Percentiles rank a stretch among this genome's conserved stretches.
Evolutionary conservation across 2,888 invertebrate species (phyloP).

Genomic region (Tetragonisca angustula): DNA sequence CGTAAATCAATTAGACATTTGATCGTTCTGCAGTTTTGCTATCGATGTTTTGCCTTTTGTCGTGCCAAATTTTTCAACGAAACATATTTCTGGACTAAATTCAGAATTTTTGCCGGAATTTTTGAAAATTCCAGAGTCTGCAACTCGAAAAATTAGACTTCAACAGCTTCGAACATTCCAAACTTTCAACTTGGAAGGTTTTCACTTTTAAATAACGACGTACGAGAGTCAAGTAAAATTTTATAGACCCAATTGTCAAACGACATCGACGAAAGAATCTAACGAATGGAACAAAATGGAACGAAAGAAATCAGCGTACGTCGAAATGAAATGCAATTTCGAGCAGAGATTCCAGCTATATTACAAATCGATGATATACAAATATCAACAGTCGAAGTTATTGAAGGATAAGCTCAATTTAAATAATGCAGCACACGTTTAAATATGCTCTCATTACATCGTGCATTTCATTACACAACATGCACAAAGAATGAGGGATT

Average conservation of each 20-base stretch:
- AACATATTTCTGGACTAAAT: too few relatives aligned
- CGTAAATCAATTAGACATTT: not conserved
- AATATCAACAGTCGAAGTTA: not conserved
- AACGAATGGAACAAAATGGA: not conserved
- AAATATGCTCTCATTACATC: not conserved
- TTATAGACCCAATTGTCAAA: too few relatives aligned
- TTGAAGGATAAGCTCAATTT: not conserved
- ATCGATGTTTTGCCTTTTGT: not conserved
- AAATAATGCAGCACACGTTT: not conserved
- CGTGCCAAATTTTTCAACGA: not conserved
- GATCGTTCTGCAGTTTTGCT: not conserved
- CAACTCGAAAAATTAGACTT: too few relatives aligned
- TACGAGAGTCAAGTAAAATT: too few relatives aligned
- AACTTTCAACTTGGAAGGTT: too few relatives aligned
- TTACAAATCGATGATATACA: not conserved
- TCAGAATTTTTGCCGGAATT: too few relatives aligned
- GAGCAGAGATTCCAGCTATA: too few relatives aligned
- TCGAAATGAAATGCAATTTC: not conserved
- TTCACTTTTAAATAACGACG: too few relatives aligned
- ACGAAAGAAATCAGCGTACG: not conserved
- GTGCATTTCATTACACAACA: too few relatives aligned
- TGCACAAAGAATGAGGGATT: too few relatives aligned
- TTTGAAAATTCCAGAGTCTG: too few relatives aligned
- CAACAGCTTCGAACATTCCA: too few relatives aligned
- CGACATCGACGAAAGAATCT: not conserved